Evolutionary conservation across 2,113 vertebrate species (phyloP).

Genomic region (Ondatra zibethicus): DNA sequence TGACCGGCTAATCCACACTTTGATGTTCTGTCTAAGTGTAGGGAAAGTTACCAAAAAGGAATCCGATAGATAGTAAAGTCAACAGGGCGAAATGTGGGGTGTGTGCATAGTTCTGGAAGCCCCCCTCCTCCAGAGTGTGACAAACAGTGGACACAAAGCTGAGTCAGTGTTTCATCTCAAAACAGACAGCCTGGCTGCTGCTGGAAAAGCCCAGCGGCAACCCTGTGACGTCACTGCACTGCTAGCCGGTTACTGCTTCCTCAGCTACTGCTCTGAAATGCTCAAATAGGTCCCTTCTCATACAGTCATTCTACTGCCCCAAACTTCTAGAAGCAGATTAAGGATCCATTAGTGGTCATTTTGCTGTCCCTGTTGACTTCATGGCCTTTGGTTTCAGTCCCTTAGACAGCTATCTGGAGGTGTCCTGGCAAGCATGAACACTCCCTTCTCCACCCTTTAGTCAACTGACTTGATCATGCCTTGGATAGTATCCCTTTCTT

Average conservation of each 20-base stretch:
- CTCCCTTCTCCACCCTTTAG: not conserved
- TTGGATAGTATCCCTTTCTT: not conserved
- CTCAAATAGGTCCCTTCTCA: not conserved
- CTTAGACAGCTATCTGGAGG: conserved; percentile 59
- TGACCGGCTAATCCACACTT: not conserved
- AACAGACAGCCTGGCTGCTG: not conserved
- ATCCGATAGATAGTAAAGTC: not conserved
- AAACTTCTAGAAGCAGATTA: not conserved
- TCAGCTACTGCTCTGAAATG: not conserved
- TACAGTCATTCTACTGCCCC: not conserved
- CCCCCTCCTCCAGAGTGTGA: not conserved
- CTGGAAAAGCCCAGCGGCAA: not conserved
- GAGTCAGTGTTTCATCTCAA: conserved; percentile 14
- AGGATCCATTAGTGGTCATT: not conserved
- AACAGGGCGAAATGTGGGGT: not conserved
- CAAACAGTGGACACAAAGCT: not conserved
- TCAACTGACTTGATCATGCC: not conserved
- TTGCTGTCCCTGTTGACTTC: not conserved
- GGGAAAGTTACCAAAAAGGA: conserved; percentile 3
- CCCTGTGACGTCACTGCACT: conserved; percentile 13
- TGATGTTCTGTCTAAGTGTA: not conserved
- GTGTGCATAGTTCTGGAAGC: not conserved
- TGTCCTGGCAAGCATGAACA: not conserved
- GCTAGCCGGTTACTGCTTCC: conserved; percentile 8
- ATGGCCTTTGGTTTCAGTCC: conserved; percentile 33